Base-by-base conservation (phyloP, 30 jellyfish, hydroid and myxozoan species). In the Pseudorhiza aurosa region DNA sequence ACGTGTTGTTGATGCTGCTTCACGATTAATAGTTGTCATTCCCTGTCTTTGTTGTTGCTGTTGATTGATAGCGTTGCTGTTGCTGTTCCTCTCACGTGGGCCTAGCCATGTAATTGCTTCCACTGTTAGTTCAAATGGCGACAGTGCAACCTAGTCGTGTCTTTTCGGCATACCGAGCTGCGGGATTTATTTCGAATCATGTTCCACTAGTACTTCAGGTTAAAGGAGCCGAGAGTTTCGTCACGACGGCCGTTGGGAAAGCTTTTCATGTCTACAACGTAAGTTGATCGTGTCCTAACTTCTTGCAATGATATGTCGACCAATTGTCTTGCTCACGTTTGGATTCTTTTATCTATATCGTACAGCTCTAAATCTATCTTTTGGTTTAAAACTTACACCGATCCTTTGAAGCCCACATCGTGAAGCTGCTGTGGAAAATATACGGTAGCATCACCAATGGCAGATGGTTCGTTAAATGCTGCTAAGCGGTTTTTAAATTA, bases 241-340 rank as follows among this genome's bases (percentile, higher is more conserved):
- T 92, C 19, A 92, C 98, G 1, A 92, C 98, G 19, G 89, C 79
- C 17, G 98, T 92, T 80, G 98, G 98, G 50, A 77, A 64, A 49
- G 35, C 96, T 2, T 92, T 77, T 67, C 98, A 92, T 42, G 73
- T 82, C 40, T 92, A 92, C 64, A 92, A 92, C 60, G 98, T 91
- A 45, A 75, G 96, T 65, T 42, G 62, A 15, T 8, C n/a, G n/a
- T n/a, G n/a, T n/a, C n/a, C n/a, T n/a, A n/a, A n/a, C n/a, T n/a
- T n/a, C n/a, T n/a, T n/a, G n/a, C n/a, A n/a, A n/a, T n/a, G n/a
- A n/a, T n/a, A n/a, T n/a, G n/a, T n/a, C n/a, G n/a, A n/a, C n/a
- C n/a, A n/a, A n/a, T n/a, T n/a, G n/a, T n/a, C n/a, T n/a, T n/a
- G n/a, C n/a, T n/a, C n/a, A n/a, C n/a, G n/a, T n/a, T n/a, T n/a